Conservation (phyloP, 2,113 vertebrate species). For the Pituophis catenifer region DNA sequence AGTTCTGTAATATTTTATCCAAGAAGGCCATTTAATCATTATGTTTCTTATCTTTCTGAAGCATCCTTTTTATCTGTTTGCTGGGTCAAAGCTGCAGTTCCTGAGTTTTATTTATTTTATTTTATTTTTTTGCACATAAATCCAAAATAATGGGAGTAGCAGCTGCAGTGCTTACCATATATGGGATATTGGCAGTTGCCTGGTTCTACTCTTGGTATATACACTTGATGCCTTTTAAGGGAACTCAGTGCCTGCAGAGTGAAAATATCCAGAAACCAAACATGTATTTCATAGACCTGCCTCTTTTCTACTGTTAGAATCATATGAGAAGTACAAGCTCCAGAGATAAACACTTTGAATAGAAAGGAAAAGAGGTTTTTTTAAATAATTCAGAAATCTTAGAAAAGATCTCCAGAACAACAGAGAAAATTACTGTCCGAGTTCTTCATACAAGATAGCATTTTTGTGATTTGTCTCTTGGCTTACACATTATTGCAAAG, state of each 20-base stretch:
- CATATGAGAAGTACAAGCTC: slow-evolving; percentile 26
- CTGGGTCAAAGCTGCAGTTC: slow-evolving; percentile 37
- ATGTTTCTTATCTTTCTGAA: slow-evolving; percentile 40
- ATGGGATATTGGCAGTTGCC: slow-evolving; percentile 60
- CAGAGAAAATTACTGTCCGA: not conserved
- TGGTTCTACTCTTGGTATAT: slow-evolving; percentile 58
- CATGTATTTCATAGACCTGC: slow-evolving; percentile 52
- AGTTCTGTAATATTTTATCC: slow-evolving; percentile 9
- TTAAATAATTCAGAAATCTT: not conserved
- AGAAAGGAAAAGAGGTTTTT: not conserved
- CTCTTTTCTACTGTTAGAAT: slow-evolving; percentile 24
- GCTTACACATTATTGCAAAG: not conserved
- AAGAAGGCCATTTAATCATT: slow-evolving; percentile 27
- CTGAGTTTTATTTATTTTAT: slow-evolving; percentile 4
- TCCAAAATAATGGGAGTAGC: slow-evolving; percentile 53
- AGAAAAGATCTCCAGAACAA: not conserved
- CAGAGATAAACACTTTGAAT: not conserved
- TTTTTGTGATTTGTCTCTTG: not conserved
- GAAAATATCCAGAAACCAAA: slow-evolving; percentile 60
- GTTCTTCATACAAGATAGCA: not conserved
- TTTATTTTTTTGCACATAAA: slow-evolving; percentile 61
- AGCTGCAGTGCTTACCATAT: slow-evolving; percentile 68
- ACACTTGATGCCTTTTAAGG: slow-evolving; percentile 73
- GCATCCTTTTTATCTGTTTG: slow-evolving; percentile 44
- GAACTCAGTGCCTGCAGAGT: slow-evolving; percentile 41